These are phyloP conservation scores for Ethmia dodecea DNA, from an alignment of 2,888 invertebrate species.

Conservation along the genomic window DNA sequence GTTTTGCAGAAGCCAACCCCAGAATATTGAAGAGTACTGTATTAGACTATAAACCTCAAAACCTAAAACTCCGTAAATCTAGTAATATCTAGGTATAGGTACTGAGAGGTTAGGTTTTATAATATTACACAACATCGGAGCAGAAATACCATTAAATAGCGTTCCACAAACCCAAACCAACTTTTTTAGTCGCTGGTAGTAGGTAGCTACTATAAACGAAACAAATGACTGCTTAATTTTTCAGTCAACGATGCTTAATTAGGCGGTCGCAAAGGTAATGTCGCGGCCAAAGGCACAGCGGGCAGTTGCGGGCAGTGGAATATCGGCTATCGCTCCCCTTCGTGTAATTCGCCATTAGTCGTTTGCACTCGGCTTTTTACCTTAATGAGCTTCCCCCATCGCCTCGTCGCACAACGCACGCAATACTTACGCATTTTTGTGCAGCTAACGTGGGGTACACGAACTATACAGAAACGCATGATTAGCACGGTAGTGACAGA, in stretches of 20 bases:
- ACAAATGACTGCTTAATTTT: conserved; percentile 15
- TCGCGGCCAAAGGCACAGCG: background rate
- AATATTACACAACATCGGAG: no score
- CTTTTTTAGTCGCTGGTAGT: no score
- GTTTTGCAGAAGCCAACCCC: no score
- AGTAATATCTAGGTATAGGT: no score
- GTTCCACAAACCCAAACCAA: no score
- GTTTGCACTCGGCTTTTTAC: conserved; percentile 77
- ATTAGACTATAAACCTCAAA: no score
- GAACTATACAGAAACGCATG: no score
- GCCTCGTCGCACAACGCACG: conserved; percentile 51
- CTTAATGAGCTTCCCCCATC: conserved; percentile 72
- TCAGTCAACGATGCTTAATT: conserved; percentile 17
- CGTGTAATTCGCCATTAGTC: conserved; percentile 76
- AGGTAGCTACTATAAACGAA: conserved; percentile 11
- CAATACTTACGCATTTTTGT: conserved; percentile 61
- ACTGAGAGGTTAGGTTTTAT: no score
- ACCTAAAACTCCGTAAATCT: no score
- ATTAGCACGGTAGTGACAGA: no score
- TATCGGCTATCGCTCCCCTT: conserved; percentile 60
- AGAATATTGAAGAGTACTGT: no score
- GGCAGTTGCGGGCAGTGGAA: conserved; percentile 16
- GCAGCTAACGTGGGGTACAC: conserved; percentile 42
- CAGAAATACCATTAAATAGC: no score
- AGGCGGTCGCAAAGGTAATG: conserved; percentile 17